Base-by-base conservation (phyloP, 2,888 invertebrate genomes). In the Agriotes lineatus region DNA sequence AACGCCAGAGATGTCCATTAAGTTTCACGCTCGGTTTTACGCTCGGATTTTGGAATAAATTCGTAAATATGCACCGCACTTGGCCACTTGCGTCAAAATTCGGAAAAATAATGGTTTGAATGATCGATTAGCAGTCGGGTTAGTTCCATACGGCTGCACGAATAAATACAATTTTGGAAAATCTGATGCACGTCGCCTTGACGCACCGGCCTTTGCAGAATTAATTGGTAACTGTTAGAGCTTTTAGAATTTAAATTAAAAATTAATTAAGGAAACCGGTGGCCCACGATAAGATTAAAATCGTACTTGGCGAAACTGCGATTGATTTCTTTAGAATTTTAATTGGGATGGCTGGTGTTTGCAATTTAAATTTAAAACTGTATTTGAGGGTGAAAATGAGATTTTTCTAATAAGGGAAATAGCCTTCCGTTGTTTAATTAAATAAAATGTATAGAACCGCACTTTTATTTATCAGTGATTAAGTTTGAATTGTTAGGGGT, bases 21-120 rank as follows among this genome's bases (percentile, higher is more conserved):
- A 70, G 69, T 76, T 75, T 74, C 58, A 74, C 75, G 77, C 72
- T 71, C 69, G 76, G 77, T 77, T 78, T 77, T 78, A 77, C 71
- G 77, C 74, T 35, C 50, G 39, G 69, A 68, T 72, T 69, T 66
- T 39, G 44, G 56, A 61, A 63, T 68, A 64, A 65, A 60, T 64
- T 60, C 19, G 60, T 30, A 63, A 57, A 61, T 61, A 25, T 22
- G 52, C 10, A 60, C 19, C 50, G 18, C 30, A 42, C 16, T 12
- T 42, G 42, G 33, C 22, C 35, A 59, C 14, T 59, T 44, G 22
- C 7, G 25, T 25, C 25, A 12, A 18, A 16, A 42, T 18, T 12
- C 16, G 5, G 16, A 3, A 18, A 42, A 39, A 42, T 18, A 16
- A 18, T 10, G n/a, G 9, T 20, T 10, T 48, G n/a, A 5, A 19